A percentile compares a stretch with the other conserved stretches of the same genome.
Conservation (phyloP, 2,113 vertebrate genomes). For the Neolamprologus hecqui region DNA sequence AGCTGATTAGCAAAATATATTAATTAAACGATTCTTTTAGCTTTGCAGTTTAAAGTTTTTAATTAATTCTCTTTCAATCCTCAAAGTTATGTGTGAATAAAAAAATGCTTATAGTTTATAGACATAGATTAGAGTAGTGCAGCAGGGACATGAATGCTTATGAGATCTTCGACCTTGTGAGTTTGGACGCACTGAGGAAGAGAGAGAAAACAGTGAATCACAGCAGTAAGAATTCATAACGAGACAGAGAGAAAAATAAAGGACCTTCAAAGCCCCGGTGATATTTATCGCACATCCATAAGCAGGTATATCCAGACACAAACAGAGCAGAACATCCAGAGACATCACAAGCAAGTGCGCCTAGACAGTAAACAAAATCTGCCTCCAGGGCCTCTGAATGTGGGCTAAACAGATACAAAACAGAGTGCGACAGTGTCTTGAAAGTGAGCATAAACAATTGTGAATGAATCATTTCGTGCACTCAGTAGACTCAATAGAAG, state of each 20-base stretch:
- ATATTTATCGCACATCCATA: not conserved
- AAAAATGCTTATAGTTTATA: not conserved
- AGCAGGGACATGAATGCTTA: not conserved
- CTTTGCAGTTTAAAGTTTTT: not conserved
- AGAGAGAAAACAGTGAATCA: not conserved
- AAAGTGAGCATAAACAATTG: not conserved
- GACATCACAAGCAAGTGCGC: not conserved
- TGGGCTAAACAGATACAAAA: not conserved
- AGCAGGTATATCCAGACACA: not conserved
- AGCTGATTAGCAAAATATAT: not conserved
- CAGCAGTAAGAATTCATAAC: constrained; percentile 1
- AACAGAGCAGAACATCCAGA: not conserved
- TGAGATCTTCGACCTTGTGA: constrained; percentile 21
- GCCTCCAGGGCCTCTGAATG: not conserved
- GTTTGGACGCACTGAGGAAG: not conserved
- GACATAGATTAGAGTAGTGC: not conserved
- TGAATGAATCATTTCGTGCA: not conserved
- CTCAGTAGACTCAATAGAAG: not conserved
- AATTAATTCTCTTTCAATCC: not conserved
- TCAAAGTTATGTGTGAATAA: not conserved
- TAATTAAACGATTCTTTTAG: not conserved
- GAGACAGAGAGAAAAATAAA: not conserved
- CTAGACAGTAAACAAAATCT: constrained; percentile 23
- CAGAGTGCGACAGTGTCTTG: not conserved
- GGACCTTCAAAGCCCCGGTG: not conserved